A percentile compares a stretch with the other conserved stretches of the same genome.
Evolutionary conservation across 2,888 invertebrate species (phyloP).

Genomic region (Pheosia tremula): DNA sequence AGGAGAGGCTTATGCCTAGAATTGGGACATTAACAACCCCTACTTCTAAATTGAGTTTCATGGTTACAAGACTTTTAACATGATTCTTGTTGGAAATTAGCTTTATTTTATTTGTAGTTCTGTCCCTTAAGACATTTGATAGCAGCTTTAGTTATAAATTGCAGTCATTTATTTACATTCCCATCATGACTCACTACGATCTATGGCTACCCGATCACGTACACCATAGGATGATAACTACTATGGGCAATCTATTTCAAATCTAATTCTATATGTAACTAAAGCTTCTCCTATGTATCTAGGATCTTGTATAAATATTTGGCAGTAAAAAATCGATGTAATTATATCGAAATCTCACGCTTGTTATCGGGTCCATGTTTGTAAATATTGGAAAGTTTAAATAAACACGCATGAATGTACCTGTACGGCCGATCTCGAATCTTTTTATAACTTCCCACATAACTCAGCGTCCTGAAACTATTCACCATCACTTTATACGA

Average conservation of each 20-base stretch:
- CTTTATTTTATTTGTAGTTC: too few species aligned
- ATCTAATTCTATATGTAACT: background rate
- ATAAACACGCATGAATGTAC: conserved; percentile 49
- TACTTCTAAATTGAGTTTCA: too few species aligned
- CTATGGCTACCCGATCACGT: conserved; percentile 23
- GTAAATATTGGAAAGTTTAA: conserved; percentile 7
- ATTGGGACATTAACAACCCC: too few species aligned
- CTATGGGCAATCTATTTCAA: background rate
- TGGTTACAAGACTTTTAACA: too few species aligned
- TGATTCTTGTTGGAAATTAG: too few species aligned
- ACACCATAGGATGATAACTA: conserved; percentile 16
- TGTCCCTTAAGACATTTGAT: too few species aligned
- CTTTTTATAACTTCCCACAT: conserved; percentile 72
- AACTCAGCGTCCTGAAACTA: conserved; percentile 67
- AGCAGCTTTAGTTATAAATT: background rate
- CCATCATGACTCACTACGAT: conserved; percentile 15
- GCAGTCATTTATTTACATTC: conserved; percentile 13
- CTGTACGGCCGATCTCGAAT: conserved; percentile 63
- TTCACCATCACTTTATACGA: conserved; percentile 65
- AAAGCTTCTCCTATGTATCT: background rate
- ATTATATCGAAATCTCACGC: background rate
- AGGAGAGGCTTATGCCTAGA: too few species aligned
- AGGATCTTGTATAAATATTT: background rate
- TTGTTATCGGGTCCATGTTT: background rate
- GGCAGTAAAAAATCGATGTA: background rate